These are phyloP conservation scores for Priocnemis perturbator DNA, from an alignment of 2,888 invertebrate species.

Conservation along the genomic window DNA sequence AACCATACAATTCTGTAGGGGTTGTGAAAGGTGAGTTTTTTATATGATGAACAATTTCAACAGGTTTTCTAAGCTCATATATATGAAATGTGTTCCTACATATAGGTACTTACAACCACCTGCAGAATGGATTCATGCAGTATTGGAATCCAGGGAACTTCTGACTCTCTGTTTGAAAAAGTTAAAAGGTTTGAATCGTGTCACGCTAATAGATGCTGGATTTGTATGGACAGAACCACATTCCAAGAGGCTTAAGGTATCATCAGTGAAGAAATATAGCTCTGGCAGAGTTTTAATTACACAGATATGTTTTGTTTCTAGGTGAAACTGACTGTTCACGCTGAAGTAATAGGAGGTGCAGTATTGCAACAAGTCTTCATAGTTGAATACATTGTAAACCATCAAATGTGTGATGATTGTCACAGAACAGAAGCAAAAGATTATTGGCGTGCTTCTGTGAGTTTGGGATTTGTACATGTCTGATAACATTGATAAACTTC, in stretches of 20 bases:
- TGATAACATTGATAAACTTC: not conserved
- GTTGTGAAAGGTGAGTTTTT: slow-evolving; percentile 87
- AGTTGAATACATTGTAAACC: slow-evolving; percentile 92
- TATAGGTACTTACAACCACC: slow-evolving; percentile 92
- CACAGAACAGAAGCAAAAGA: slow-evolving; percentile 98
- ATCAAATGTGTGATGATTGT: slow-evolving; percentile 98
- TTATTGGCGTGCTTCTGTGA: slow-evolving; percentile 92
- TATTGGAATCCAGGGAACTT: slow-evolving; percentile 94
- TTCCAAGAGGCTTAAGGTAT: slow-evolving; percentile 95
- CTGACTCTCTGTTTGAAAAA: slow-evolving; percentile 93
- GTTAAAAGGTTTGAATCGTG: slow-evolving; percentile 90
- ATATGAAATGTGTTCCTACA: not conserved
- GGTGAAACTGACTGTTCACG: slow-evolving; percentile 95
- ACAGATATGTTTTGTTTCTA: slow-evolving; percentile 56
- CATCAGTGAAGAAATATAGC: not conserved
- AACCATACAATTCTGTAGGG: slow-evolving; percentile 91
- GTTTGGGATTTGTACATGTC: slow-evolving; percentile 29
- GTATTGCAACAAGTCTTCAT: slow-evolving; percentile 96
- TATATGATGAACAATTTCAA: too few species aligned
- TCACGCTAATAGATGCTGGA: slow-evolving; percentile 95
- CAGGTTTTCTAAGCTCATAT: too few species aligned
- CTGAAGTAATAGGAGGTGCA: slow-evolving; percentile 93
- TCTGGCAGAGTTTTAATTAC: not conserved
- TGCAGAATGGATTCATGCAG: slow-evolving; percentile 88
- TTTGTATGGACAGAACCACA: slow-evolving; percentile 99